Percentiles rank a stretch among this genome's conserved stretches.
Evolutionary conservation across 2,113 vertebrate species (phyloP).

Genomic region (Myocastor coypus): DNA sequence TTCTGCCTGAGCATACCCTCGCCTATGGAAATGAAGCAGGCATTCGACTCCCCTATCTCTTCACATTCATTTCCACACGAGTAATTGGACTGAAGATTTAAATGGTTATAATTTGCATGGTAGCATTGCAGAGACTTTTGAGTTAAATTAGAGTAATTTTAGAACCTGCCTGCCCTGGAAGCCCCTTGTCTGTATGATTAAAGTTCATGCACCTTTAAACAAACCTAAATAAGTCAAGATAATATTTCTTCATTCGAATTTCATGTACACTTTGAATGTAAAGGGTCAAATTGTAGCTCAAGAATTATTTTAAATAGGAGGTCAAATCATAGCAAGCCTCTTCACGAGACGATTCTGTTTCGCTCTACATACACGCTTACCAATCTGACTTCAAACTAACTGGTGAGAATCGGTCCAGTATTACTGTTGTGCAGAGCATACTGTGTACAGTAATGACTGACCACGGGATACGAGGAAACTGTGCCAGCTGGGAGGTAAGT

Average conservation of each 20-base stretch:
- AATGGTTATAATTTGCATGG: conserved; percentile 81
- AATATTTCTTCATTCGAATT: conserved; percentile 73
- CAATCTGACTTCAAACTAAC: not conserved
- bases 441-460: not conserved
- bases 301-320: conserved; percentile 33
- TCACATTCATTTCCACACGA: conserved; percentile 84
- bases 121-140: conserved; percentile 80
- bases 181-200: conserved; percentile 67
- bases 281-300: conserved; percentile 50
- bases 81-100: conserved; percentile 83
- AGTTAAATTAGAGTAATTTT: conserved; percentile 79
- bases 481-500: not conserved
- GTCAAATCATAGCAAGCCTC: not conserved
- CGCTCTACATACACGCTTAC: conserved; percentile 7
- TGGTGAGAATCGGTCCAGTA: not conserved
- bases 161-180: conserved; percentile 50
- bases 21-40: conserved; percentile 90
- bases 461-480: not conserved
- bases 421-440: not conserved
- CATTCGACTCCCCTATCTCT: conserved; percentile 85
- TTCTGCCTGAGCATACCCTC: conserved; percentile 90
- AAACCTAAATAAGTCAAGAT: conserved; percentile 69
- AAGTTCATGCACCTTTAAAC: conserved; percentile 68
- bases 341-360: not conserved
- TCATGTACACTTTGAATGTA: conserved; percentile 52